phyloP scores from a whole-genome alignment of 1,140 invertebrate genomes.

The Tetramorium simillimum region DNA sequence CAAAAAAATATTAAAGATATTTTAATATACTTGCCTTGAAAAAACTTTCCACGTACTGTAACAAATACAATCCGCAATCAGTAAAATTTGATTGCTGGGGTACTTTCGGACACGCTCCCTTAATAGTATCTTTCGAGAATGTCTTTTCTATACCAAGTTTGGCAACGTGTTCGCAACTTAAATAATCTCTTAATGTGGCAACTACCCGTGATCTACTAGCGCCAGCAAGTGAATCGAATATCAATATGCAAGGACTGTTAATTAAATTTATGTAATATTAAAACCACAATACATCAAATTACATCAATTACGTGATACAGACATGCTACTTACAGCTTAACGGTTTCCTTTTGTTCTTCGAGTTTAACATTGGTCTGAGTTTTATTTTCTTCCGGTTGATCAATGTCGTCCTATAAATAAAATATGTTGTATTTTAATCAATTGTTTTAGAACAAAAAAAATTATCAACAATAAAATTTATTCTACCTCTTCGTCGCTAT shows the following conservation, averaged over 20 bases:
- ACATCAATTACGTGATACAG: neutral
- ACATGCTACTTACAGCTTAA: slow-evolving; percentile 76
- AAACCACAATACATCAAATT: neutral
- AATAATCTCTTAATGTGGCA: slow-evolving; percentile 94
- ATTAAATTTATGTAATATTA: slow-evolving; percentile 33
- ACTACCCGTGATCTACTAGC: slow-evolving; percentile 93
- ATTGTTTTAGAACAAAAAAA: neutral
- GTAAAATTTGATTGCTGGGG: slow-evolving; percentile 98
- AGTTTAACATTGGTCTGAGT: slow-evolving; percentile 11
- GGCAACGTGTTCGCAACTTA: slow-evolving; percentile 94
- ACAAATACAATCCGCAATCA: slow-evolving; percentile 97
- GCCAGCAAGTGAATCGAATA: slow-evolving; percentile 97
- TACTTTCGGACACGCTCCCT: slow-evolving; percentile 94
- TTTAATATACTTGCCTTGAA: slow-evolving; percentile 88
- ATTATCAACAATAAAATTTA: slow-evolving; percentile 42
- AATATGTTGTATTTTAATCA: slow-evolving; percentile 23
- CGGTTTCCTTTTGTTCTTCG: slow-evolving; percentile 64
- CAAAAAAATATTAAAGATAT: neutral
- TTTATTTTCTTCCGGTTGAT: slow-evolving; percentile 58
- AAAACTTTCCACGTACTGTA: slow-evolving; percentile 98
- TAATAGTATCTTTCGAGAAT: slow-evolving; percentile 93
- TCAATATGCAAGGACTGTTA: slow-evolving; percentile 93
- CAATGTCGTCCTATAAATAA: slow-evolving; percentile 76
- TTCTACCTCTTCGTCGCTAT: slow-evolving; percentile 81
- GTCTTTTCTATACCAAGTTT: slow-evolving; percentile 89